A percentile compares a stretch with the other conserved stretches of the same genome.
phyloP scores from a whole-genome alignment of 1,140 invertebrate species.

The Adelges cooleyi region DNA sequence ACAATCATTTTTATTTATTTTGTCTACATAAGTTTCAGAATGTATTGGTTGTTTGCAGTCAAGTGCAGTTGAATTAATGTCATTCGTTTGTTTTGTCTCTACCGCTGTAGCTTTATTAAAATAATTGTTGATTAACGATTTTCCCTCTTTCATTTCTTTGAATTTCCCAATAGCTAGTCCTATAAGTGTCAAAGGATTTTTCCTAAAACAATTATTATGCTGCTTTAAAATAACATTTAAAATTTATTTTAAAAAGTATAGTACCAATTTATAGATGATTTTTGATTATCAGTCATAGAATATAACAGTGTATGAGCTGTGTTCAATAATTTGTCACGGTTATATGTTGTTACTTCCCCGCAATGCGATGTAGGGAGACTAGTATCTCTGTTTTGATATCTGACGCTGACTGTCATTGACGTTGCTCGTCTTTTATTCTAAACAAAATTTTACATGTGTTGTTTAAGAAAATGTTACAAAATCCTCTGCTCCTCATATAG shows the following conservation, averaged over 20 bases:
- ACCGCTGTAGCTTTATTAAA: not conserved
- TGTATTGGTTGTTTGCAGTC: no score
- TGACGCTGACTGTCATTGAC: constrained; percentile 13
- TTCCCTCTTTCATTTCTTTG: constrained; percentile 15
- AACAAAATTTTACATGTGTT: constrained; percentile 7
- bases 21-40: no score
- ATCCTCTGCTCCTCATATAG: not conserved
- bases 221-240: not conserved
- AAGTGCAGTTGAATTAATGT: no score
- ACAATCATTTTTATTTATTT: no score
- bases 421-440: constrained; percentile 23
- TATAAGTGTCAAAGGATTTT: constrained; percentile 39
- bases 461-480: constrained; percentile 5
- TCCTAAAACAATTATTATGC: constrained; percentile 30
- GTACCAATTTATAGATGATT: constrained; percentile 12
- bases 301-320: not conserved
- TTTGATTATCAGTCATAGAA: constrained; percentile 11
- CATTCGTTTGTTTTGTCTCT: not conserved
- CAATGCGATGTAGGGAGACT: not conserved
- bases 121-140: constrained; percentile 15
- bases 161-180: constrained; percentile 44
- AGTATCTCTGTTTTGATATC: not conserved
- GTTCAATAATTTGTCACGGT: constrained; percentile 11
- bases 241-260: not conserved
- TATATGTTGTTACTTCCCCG: constrained; percentile 5